These are phyloP conservation scores for Drosophila multiciliata DNA, from an alignment of 2,888 invertebrate genomes.

Conservation along the genomic window DNA sequence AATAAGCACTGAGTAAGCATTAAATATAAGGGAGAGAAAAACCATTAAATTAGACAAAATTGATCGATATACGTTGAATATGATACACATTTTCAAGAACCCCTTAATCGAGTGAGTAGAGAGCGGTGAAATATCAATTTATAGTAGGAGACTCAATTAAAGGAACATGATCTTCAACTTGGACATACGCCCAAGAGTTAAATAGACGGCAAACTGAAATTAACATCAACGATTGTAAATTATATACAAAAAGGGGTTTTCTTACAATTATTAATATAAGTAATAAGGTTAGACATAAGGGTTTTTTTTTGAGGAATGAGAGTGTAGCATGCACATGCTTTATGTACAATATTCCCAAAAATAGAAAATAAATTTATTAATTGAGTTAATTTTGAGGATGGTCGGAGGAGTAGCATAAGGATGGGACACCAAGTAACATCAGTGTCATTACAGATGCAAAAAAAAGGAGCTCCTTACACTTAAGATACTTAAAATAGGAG, in stretches of 20 bases:
- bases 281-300: neutral
- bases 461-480: neutral
- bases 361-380: neutral
- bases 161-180: slow-evolving; percentile 24
- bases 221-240: slow-evolving; percentile 13
- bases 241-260: slow-evolving; percentile 2
- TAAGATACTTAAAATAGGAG: neutral
- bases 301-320: neutral
- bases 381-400: neutral
- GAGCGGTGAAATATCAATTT: slow-evolving; percentile 51
- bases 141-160: slow-evolving; percentile 38
- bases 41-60: slow-evolving; percentile 41
- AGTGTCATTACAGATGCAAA: neutral
- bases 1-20: slow-evolving; percentile 82
- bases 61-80: slow-evolving; percentile 3
- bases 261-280: slow-evolving; percentile 1
- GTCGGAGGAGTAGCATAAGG: neutral
- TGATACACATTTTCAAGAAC: slow-evolving; percentile 13
- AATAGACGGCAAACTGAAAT: slow-evolving; percentile 17
- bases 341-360: neutral
- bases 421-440: neutral
- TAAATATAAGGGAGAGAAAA: slow-evolving; percentile 68
- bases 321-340: slow-evolving; percentile 47
- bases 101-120: slow-evolving; percentile 39
- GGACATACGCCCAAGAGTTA: slow-evolving; percentile 18